Base-by-base conservation (phyloP, 2,113 vertebrate genomes). In the Apteryx mantelli region DNA sequence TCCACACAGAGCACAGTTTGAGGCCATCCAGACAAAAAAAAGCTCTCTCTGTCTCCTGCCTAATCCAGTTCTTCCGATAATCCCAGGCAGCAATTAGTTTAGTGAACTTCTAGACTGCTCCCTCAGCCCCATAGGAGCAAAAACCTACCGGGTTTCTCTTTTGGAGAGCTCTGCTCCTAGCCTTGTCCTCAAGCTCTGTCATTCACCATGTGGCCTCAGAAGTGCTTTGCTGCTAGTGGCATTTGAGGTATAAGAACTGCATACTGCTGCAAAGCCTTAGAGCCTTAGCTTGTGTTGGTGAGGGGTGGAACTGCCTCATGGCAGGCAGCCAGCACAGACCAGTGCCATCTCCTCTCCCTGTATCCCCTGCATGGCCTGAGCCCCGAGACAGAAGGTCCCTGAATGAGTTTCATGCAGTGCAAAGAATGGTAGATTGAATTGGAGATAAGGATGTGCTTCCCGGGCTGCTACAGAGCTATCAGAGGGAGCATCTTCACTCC, bases 1-100 rank as follows among this genome's bases (percentile, higher is more conserved):
- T 40, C 4, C 17, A 50, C 28, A 46, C 1, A 16, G 18, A 70
- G 9, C 2, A 65, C 17, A 61, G 11, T 65, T 46, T 26, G 63
- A 88, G 11, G 38, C 11, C 16, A 78, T 7, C 34, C 40, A 52
- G 6, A 15, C 36, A 14, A 34, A 73, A 82, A 76, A 87, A 56
- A 10, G 1, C 1, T 2, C 9, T 44, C 1, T 2, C 9, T 44
- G 25, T 32, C 26, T 78, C 48, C 32, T 44, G 17, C 8, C 53
- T 78, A 61, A 38, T 42, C 15, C n/a, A 11, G 6, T n/a, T 86
- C 32, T 44, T 89, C 40, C 61, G 32, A 73, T n/a, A 68, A 38
- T 11, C 32, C 18, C 44, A 52, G 17, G 32, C 0, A 63, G 9
- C 30, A 82, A 73, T 15, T n/a, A 34, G 8, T 55, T 71, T 11